These are phyloP conservation scores for Archocentrus centrarchus DNA, from an alignment of 2,113 vertebrate species.

Conservation along the genomic window DNA sequence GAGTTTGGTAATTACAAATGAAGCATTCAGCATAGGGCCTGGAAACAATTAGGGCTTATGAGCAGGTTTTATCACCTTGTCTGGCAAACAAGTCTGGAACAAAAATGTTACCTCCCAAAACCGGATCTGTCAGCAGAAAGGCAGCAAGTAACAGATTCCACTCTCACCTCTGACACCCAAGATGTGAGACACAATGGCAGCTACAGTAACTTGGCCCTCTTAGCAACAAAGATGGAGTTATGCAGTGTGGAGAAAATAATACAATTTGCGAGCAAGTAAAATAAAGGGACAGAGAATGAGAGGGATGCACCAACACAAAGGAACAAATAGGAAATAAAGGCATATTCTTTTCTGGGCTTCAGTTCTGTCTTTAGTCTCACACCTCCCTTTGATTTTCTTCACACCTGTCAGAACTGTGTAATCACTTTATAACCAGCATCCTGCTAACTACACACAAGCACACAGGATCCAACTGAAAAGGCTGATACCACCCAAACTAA, in stretches of 20 bases:
- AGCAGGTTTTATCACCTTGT: conserved; percentile 40
- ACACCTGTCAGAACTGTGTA: conserved; percentile 58
- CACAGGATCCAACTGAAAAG: conserved; percentile 2
- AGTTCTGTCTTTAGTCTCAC: conserved; percentile 20
- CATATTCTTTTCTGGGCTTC: conserved; percentile 8
- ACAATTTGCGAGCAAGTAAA: not conserved
- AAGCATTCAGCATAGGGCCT: not conserved
- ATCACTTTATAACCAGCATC: conserved; percentile 37
- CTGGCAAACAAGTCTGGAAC: conserved; percentile 55
- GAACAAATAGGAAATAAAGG: not conserved
- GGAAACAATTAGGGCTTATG: conserved; percentile 12
- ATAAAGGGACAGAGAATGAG: conserved; percentile 12
- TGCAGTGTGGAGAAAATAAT: not conserved
- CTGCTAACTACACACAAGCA: not conserved
- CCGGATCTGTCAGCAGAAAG: conserved; percentile 41
- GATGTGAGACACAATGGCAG: conserved; percentile 11
- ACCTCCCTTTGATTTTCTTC: conserved; percentile 30
- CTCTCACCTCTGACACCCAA: conserved; percentile 29
- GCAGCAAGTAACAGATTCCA: conserved; percentile 17
- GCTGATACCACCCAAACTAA: not conserved
- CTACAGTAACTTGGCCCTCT: not conserved
- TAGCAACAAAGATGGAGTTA: conserved; percentile 4
- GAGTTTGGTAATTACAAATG: conserved; percentile 9
- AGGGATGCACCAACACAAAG: not conserved
- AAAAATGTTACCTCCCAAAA: conserved; percentile 14